phyloP scores from a whole-genome alignment of 1,140 invertebrate genomes.

The Drosophila pallidifrons region DNA sequence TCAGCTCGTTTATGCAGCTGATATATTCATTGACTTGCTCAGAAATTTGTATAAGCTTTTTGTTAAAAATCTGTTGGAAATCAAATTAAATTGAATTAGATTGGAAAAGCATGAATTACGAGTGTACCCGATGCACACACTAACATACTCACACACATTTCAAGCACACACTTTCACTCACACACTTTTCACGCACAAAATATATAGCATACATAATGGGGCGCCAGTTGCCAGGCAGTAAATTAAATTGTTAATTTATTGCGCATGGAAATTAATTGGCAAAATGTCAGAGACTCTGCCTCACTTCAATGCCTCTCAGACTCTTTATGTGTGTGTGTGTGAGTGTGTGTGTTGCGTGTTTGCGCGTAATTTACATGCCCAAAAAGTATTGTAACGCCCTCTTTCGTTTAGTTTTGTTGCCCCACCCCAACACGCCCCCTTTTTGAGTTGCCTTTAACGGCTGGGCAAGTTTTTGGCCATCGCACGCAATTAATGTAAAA shows the following conservation, averaged over 20 bases:
- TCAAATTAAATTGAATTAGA: constrained; percentile 73
- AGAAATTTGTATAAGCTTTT: neutral
- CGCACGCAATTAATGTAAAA: constrained; percentile 72
- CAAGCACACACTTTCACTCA: neutral
- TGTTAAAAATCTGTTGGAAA: constrained; percentile 33
- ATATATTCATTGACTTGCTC: constrained; percentile 7
- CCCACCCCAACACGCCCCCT: constrained; percentile 2
- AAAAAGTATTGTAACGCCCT: constrained; percentile 23
- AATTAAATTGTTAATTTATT: constrained; percentile 83
- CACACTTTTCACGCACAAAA: constrained; percentile 20
- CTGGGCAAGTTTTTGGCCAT: constrained; percentile 40
- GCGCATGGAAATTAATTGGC: constrained; percentile 76
- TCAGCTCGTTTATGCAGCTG: neutral
- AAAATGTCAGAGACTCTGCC: constrained; percentile 39
- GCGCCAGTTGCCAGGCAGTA: constrained; percentile 57
- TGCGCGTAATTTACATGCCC: constrained; percentile 39
- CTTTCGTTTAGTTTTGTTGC: neutral
- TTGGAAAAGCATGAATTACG: constrained; percentile 53
- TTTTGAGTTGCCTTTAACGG: neutral
- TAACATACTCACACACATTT: neutral
- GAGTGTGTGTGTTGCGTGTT: constrained; percentile 35
- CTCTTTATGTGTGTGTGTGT: constrained; percentile 10
- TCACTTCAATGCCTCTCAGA: constrained; percentile 3
- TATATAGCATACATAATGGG: constrained; percentile 35
- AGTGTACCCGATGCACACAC: constrained; percentile 2